These are phyloP conservation scores for Cephalopachus bancanus DNA, from an alignment of 2,797 vertebrate genomes.

Conservation along the genomic window DNA sequence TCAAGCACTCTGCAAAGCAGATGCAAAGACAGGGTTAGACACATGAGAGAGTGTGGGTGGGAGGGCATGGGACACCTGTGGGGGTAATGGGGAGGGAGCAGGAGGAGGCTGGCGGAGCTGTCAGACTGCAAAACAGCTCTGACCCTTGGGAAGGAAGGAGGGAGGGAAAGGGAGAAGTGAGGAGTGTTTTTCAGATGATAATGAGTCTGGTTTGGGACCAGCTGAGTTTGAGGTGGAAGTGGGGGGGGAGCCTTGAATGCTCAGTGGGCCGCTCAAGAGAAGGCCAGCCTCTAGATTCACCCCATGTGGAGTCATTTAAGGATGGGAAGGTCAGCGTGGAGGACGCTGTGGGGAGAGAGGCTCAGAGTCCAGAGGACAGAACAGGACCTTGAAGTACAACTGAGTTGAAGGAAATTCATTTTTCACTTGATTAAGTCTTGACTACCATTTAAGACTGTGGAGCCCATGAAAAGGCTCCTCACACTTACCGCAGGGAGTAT, in stretches of 20 bases:
- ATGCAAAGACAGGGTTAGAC: conserved; percentile 27
- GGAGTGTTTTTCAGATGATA: neutral
- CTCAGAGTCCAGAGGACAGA: neutral
- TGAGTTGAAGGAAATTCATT: neutral
- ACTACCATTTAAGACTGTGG: neutral
- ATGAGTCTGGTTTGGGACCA: neutral
- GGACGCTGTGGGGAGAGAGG: neutral
- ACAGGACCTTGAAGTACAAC: neutral
- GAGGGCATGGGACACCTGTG: neutral
- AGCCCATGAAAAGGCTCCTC: neutral
- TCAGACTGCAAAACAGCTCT: neutral
- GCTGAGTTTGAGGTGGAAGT: neutral
- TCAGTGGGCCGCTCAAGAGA: neutral
- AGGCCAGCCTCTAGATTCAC: neutral
- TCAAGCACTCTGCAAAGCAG: conserved; percentile 35
- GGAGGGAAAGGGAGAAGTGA: neutral
- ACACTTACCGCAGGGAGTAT: neutral
- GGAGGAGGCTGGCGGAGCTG: neutral
- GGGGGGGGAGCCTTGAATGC: neutral
- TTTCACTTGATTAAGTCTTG: conserved; percentile 13
- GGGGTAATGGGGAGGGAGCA: neutral
- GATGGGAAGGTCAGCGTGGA: neutral
- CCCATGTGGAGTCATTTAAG: neutral
- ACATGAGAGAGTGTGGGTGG: neutral
- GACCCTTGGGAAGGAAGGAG: neutral